A percentile compares a stretch with the other conserved stretches of the same genome.
These are phyloP conservation scores for Neomonachus schauinslandi DNA, from an alignment of 2,113 vertebrate species.

Conservation along the genomic window DNA sequence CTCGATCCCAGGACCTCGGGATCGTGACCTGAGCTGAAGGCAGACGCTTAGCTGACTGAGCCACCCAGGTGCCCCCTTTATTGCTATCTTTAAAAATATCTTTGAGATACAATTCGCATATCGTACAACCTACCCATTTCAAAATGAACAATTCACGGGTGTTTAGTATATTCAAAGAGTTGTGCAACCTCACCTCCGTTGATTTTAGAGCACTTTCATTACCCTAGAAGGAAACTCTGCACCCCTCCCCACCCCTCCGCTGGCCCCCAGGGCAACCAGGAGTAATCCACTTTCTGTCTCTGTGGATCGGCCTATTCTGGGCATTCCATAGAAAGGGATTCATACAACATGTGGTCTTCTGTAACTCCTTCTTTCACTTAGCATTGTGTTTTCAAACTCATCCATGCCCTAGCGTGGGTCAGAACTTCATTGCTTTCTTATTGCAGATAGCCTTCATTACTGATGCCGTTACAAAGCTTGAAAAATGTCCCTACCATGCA, in stretches of 20 bases:
- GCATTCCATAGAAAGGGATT: neutral
- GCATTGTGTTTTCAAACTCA: neutral
- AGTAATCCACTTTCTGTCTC: neutral
- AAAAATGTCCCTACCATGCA: neutral
- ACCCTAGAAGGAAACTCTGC: neutral
- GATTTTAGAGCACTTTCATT: neutral
- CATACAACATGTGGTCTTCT: neutral
- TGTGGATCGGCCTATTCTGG: neutral
- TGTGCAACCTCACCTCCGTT: neutral
- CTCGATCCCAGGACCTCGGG: too few species aligned
- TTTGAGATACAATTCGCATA: neutral
- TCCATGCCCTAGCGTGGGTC: rapidly evolving
- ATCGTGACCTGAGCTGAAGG: too few species aligned
- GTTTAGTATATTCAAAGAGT: neutral
- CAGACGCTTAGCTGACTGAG: too few species aligned
- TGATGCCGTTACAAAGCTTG: neutral
- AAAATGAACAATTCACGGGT: neutral
- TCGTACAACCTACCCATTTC: neutral
- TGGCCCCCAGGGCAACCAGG: neutral
- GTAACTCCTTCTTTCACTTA: neutral
- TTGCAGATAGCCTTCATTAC: neutral
- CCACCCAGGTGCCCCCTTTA: neutral
- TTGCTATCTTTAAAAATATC: neutral
- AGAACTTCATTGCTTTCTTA: neutral
- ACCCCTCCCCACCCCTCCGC: neutral